Evolutionary conservation across 2,888 invertebrate genomes (phyloP).

Genomic region (Lithophane socia): DNA sequence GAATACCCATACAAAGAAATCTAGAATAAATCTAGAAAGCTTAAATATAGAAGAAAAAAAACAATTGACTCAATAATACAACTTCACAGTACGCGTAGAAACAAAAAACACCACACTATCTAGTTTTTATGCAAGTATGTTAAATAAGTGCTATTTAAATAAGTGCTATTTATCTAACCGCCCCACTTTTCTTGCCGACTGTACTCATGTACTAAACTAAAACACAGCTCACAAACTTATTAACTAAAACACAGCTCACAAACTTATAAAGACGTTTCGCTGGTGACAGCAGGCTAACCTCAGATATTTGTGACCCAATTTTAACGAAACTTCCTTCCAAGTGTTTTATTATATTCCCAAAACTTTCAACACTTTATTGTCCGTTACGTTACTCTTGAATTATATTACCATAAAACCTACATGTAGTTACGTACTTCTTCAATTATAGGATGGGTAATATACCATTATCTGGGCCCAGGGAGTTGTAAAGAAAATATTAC

Average conservation of each 20-base stretch:
- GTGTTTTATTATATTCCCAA: constrained; percentile 62
- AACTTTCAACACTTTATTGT: constrained; percentile 61
- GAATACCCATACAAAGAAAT: background rate
- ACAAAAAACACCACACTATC: constrained; percentile 5
- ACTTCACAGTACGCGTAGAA: background rate
- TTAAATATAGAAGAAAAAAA: background rate
- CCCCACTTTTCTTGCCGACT: constrained; percentile 35
- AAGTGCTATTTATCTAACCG: constrained; percentile 13
- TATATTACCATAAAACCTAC: constrained; percentile 50
- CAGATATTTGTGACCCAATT: constrained; percentile 65
- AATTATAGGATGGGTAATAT: constrained; percentile 22
- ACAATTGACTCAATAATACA: background rate
- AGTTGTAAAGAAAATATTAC: constrained; percentile 48
- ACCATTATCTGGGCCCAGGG: constrained; percentile 26
- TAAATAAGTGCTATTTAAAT: constrained; percentile 38
- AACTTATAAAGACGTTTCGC: constrained; percentile 62
- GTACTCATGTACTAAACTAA: constrained; percentile 52
- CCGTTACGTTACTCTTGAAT: constrained; percentile 50
- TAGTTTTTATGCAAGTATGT: constrained; percentile 1
- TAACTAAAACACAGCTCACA: constrained; percentile 26
- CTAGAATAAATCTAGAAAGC: background rate
- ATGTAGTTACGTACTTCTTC: constrained; percentile 23
- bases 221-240: constrained; percentile 54
- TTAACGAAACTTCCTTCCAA: constrained; percentile 57
- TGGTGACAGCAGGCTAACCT: constrained; percentile 61